Base-by-base conservation (phyloP, 2,113 vertebrate species). In the Sinocyclocheilus grahami region DNA sequence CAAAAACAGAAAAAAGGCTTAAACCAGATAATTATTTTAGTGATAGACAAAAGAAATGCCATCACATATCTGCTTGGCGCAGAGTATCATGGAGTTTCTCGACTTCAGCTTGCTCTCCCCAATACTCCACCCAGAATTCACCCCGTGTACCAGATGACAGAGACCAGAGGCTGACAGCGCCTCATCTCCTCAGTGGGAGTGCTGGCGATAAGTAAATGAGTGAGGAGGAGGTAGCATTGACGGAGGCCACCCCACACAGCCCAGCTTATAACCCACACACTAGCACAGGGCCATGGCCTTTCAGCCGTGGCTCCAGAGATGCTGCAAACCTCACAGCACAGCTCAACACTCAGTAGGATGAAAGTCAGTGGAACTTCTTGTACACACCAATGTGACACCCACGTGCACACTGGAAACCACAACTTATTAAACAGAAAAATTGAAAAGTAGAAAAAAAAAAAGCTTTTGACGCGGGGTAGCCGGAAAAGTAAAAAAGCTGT, bases 341-440 rank as follows among this genome's bases (percentile, higher is more conserved):
- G 60, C 81, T 69, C 78, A 79, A 63, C 78, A 67, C 87, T 79
- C 84, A 62, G 84, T 78, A 90, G 85, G 89, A 91, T 91, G 87
- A 91, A 86, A 88, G 85, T 82, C 84, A 82, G 79, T 90, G 85
- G 85, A 90, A 88, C 86, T 83, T 88, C 87, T 86, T 83, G 78
- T 87, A 83, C 84, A 81, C 48, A 84, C 89, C 88, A 86, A 82
- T 53, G 85, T 53, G 87, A 86, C 91, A 89, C 88, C 91, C 88
- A 89, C 86, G 22, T 89, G 82, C 76, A 85, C 85, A 85, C 84
- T 80, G 86, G 72, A 91, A 91, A 88, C 90, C 82, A 86, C 86
- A 87, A 78, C 86, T 75, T 55, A 87, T 71, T 79, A 79, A 33
- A 90, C 63, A 18, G 27, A 91, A 89, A 79, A 88, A 72, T 88